These are phyloP conservation scores for Gandaritis pyraliata DNA, from an alignment of 2,888 invertebrate species.

Conservation along the genomic window DNA sequence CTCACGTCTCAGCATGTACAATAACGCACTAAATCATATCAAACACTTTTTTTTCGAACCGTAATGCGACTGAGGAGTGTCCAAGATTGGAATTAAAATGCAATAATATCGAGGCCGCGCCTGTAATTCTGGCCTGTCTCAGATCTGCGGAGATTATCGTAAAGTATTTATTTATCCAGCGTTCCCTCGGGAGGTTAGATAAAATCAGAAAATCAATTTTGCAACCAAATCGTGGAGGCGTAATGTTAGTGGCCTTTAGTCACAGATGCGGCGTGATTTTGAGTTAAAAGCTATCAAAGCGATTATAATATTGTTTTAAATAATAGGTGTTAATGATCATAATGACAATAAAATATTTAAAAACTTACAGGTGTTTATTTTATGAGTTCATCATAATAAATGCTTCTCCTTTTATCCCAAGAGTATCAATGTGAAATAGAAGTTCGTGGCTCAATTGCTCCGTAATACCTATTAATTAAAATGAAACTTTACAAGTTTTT, in stretches of 20 bases:
- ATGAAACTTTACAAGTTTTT: neutral
- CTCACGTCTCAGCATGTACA: constrained; percentile 61
- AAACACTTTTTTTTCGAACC: constrained; percentile 45
- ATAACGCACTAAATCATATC: constrained; percentile 78
- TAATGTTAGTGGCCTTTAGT: constrained; percentile 69
- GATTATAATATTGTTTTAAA: constrained; percentile 10
- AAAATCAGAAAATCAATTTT: constrained; percentile 82
- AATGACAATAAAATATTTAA: neutral
- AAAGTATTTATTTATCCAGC: constrained; percentile 82
- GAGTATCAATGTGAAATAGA: too few species aligned
- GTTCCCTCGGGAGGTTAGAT: constrained; percentile 79
- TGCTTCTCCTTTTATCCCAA: too few species aligned
- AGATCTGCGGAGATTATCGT: constrained; percentile 77
- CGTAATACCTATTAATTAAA: too few species aligned
- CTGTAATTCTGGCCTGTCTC: constrained; percentile 78
- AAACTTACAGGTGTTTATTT: too few species aligned
- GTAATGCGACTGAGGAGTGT: constrained; percentile 77
- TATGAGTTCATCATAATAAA: too few species aligned
- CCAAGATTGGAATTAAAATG: constrained; percentile 76
- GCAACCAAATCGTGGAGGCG: constrained; percentile 78
- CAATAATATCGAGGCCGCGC: constrained; percentile 77
- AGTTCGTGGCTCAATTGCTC: too few species aligned
- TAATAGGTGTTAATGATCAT: neutral
- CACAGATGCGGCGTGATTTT: constrained; percentile 66
- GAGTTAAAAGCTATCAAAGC: constrained; percentile 57